Percentiles rank a stretch among this genome's conserved stretches.
These are phyloP conservation scores for Cephus nigrinus DNA, from an alignment of 2,888 invertebrate genomes.

Conservation along the genomic window DNA sequence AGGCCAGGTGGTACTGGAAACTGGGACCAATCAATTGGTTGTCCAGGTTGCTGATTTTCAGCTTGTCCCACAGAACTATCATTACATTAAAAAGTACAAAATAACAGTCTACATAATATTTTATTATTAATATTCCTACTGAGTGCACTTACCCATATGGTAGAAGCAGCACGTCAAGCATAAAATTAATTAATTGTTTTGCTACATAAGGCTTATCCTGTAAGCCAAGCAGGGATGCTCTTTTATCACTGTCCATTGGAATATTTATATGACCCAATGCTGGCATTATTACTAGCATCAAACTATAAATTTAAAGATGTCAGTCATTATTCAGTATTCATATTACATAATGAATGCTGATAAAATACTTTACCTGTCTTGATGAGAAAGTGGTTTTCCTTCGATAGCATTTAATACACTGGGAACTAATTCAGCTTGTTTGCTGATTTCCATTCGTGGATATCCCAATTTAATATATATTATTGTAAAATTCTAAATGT, in stretches of 20 bases:
- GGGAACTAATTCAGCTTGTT: slow-evolving; percentile 82
- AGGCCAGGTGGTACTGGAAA: slow-evolving; percentile 80
- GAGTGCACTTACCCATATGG: slow-evolving; percentile 80
- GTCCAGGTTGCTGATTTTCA: slow-evolving; percentile 67
- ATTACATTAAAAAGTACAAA: slow-evolving; percentile 18
- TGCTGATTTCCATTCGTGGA: slow-evolving; percentile 80
- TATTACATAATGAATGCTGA: slow-evolving; percentile 9
- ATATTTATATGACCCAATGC: slow-evolving; percentile 79
- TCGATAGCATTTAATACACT: slow-evolving; percentile 81
- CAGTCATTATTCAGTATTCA: slow-evolving; percentile 11
- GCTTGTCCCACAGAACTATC: slow-evolving; percentile 68
- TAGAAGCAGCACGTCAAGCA: slow-evolving; percentile 85
- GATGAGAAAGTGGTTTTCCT: slow-evolving; percentile 84
- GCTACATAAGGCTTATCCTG: slow-evolving; percentile 79
- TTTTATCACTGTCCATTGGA: slow-evolving; percentile 73
- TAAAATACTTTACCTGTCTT: slow-evolving; percentile 75
- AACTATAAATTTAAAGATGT: slow-evolving; percentile 67
- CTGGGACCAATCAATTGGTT: slow-evolving; percentile 55
- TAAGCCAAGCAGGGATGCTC: slow-evolving; percentile 75
- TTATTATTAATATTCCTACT: neutral
- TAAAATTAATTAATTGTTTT: slow-evolving; percentile 78
- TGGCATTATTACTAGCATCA: slow-evolving; percentile 84
- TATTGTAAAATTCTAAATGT: slow-evolving; percentile 85
- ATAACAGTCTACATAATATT: slow-evolving; percentile 3
- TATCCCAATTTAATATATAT: slow-evolving; percentile 94